Evolutionary conservation across 2,797 vertebrate genomes (phyloP), one percentile per base, ranked within the genome.

Genomic region (Sardinella longiceps): DNA sequence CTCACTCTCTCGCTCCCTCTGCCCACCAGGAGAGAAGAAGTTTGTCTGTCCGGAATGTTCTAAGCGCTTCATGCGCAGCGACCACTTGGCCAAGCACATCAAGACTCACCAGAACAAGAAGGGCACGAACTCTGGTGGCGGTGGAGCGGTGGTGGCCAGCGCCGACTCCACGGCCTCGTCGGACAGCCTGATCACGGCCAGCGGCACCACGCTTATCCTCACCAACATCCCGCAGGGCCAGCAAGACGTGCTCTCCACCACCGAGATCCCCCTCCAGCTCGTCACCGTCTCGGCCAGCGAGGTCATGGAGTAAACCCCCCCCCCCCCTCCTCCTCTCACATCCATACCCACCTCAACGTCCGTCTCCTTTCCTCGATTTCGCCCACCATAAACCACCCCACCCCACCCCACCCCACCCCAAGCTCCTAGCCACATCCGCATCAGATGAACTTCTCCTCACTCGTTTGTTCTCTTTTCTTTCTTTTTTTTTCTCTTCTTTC

Each of bases 31-130:
- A 91, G 98, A 99, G 94, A 99, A 99, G 96, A 99, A 99, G 94
- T 99, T 99, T 93, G 98, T 99, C 91, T 99, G 98, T 94, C 97
- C 97, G 2, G 98, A 99, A 95, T 99, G 98, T 94, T 98, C 98
- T 91, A 99, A 99, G 94, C 97, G 98, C 88, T 99, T 99, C 94
- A 99, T 99, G 98, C 97, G 98, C 93, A 99, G 98, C 92, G 98
- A 99, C 92, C 98, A 99, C 92, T 97, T 99, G 96, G 98, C 98
- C 92, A 99, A 99, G 96, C 98, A 99, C 94, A 99, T 99, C 96
- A 99, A 99, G 97, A 99, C 98, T 84, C 98, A 99, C 95, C 97
- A 98, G 93, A 99, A 99, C 96, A 99, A 99, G 96, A 99, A 99
- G 95, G 97, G 96, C 88, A 96, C 97, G 95, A 97, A 97, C 93